Percentiles rank a stretch among this genome's conserved stretches.
Evolutionary conservation across 2,888 invertebrate species (phyloP).

Genomic region (Griposia aprilina): DNA sequence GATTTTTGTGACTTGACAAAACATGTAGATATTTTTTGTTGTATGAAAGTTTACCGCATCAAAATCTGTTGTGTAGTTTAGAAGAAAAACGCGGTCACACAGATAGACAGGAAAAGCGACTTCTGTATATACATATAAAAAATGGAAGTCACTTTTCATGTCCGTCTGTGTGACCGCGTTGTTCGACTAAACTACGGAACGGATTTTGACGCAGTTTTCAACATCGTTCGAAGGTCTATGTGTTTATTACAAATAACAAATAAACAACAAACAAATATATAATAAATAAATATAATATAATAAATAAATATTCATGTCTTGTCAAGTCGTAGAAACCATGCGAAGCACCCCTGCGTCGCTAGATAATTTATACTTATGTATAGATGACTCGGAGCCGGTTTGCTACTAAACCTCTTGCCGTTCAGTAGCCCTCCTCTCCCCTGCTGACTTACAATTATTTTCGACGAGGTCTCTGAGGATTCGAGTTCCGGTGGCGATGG

Average conservation of each 20-base stretch:
- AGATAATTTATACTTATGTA: background rate
- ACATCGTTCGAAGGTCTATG: background rate
- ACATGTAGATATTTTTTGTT: background rate
- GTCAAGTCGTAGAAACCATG: no score
- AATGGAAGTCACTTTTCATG: no score
- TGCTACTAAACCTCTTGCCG: background rate
- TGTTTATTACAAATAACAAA: no score
- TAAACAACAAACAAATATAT: no score
- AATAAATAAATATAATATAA: no score
- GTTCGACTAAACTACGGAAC: no score
- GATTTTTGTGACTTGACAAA: background rate
- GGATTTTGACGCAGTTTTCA: no score
- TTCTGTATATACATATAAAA: no score
- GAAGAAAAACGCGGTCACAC: no score
- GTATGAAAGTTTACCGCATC: background rate
- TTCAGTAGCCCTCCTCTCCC: background rate
- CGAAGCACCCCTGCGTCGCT: background rate
- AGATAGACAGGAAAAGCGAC: no score
- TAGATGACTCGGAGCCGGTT: no score
- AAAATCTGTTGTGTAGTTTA: background rate
- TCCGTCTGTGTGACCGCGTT: no score
- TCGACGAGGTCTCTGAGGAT: background rate
- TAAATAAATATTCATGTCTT: background rate
- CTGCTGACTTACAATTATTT: conserved; percentile 26
- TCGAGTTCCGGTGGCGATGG: background rate